phyloP scores from a whole-genome alignment of 1,140 invertebrate species.

The Ephestia elutella region DNA sequence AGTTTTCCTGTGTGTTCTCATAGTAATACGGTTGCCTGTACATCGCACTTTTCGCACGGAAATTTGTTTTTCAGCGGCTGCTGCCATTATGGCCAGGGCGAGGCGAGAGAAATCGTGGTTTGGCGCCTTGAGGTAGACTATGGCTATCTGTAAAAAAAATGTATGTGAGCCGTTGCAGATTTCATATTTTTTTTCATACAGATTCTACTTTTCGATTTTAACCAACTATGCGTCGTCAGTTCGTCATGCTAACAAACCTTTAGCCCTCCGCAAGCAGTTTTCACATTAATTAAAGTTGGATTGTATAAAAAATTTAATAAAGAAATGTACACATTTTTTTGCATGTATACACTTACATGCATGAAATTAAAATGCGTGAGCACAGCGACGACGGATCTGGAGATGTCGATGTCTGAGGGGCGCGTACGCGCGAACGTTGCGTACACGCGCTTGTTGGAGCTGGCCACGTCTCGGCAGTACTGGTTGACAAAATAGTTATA shows the following conservation, averaged over 20 bases:
- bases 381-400: slow-evolving; percentile 89
- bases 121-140: slow-evolving; percentile 82
- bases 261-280: no score
- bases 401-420: slow-evolving; percentile 94
- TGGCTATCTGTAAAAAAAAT: slow-evolving; percentile 76
- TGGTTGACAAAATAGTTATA: slow-evolving; percentile 65
- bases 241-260: no score
- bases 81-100: slow-evolving; percentile 81
- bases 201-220: no score
- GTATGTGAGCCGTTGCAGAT: no score
- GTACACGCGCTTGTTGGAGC: slow-evolving; percentile 90
- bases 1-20: slow-evolving; percentile 85
- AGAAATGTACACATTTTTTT: no score
- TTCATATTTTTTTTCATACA: no score
- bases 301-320: no score
- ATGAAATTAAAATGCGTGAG: slow-evolving; percentile 87
- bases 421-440: slow-evolving; percentile 94
- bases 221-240: no score
- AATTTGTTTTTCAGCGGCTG: slow-evolving; percentile 80
- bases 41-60: slow-evolving; percentile 77
- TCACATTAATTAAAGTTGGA: no score
- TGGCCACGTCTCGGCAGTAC: slow-evolving; percentile 90
- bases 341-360: no score
- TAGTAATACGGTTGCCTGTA: slow-evolving; percentile 78
- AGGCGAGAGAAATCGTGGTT: slow-evolving; percentile 83